Evolutionary conservation across 2,797 vertebrate genomes (phyloP).

Genomic region (Notolabrus celidotus): DNA sequence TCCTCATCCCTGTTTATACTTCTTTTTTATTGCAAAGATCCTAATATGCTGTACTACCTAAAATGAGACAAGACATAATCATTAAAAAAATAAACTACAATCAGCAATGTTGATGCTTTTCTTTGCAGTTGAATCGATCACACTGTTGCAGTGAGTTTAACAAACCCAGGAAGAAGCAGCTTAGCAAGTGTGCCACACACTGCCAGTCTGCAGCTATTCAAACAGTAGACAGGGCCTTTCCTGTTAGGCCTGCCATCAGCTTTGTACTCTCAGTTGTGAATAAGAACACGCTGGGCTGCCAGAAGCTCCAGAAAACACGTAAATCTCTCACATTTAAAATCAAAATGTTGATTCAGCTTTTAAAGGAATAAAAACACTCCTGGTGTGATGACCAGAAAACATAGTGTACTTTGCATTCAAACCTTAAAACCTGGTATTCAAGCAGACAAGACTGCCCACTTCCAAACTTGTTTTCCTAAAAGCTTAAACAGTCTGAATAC

Average conservation of each 20-base stretch:
- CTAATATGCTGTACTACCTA: no score
- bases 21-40: no score
- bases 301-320: neutral
- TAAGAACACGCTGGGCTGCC: constrained; percentile 1
- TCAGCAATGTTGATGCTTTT: no score
- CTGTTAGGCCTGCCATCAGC: no score
- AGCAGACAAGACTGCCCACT: constrained; percentile 35
- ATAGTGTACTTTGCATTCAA: neutral
- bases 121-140: no score
- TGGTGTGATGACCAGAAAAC: neutral
- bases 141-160: no score
- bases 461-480: constrained; percentile 49
- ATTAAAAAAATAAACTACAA: no score
- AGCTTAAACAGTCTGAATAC: constrained; percentile 53
- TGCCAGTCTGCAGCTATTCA: constrained; percentile 32
- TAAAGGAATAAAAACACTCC: neutral
- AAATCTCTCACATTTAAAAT: neutral
- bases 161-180: no score
- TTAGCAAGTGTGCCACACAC: constrained; percentile 19
- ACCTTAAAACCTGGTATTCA: constrained; percentile 17
- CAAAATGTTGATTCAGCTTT: neutral
- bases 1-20: no score
- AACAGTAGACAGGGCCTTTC: constrained; percentile 5
- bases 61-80: no score
- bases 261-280: constrained; percentile 26